Base-by-base conservation (phyloP, 2,888 invertebrate genomes). In the Cylindroiulus punctatus region DNA sequence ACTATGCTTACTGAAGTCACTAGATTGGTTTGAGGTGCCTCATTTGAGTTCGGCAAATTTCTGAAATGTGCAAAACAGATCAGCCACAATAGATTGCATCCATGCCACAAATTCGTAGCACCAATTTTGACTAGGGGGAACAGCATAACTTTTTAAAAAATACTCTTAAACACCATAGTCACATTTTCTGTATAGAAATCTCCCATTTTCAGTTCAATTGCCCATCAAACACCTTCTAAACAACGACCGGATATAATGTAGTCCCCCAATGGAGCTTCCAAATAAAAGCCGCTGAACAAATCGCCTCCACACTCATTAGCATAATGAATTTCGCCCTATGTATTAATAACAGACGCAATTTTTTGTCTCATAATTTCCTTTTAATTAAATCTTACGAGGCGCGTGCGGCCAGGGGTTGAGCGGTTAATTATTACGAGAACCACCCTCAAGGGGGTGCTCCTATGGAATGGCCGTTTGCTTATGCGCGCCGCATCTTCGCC, bases 351-450 rank as follows among this genome's bases (percentile, higher is more conserved):
- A 65, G 57, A 7, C 57, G 8, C 10, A 17, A 4, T 22, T 65
- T 65, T 65, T 65, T 65, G 57, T n/a, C 57, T 65, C 57, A 65
- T 65, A 65, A 65, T 65, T 65, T 65, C 57, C 57, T 65, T 65
- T 65, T 65, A 65, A 65, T 65, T 65, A 65, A 65, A 65, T 65
- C 57, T 65, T 65, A 65, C 57, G 57, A 65, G 57, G 57, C 57
- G 57, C 57, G 57, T 65, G 57, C 26, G 57, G 57, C 57, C 57
- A 65, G 57, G 57, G 57, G 57, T 65, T 65, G n/a, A 57, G 52
- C 52, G 52, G 52, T 57, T 57, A 19, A n/a, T 57, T 57, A n/a
- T 65, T 65, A 26, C 57, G 57, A 65, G 10, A 8, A 65, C 57
- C 57, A 22, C 57, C 22, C 57, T 65, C 22, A 65, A 65, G 57